These are phyloP conservation scores for Halcyon chelicuti DNA, from an alignment of 2,797 vertebrate species.

Conservation along the genomic window DNA sequence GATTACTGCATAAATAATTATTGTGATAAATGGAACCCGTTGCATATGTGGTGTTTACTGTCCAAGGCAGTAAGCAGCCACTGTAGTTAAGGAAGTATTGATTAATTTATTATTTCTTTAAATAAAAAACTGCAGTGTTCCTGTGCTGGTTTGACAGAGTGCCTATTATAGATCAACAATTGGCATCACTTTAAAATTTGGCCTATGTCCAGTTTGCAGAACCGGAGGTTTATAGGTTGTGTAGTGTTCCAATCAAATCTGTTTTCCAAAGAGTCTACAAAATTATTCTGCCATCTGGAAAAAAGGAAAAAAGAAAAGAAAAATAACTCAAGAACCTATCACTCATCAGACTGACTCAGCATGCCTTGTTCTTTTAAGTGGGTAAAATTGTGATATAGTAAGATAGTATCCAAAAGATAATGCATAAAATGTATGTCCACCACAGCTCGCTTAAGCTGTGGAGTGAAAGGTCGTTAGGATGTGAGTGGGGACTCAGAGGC, in stretches of 20 bases:
- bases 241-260: not conserved
- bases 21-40: not conserved
- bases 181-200: not conserved
- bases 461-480: not conserved
- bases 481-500: not conserved
- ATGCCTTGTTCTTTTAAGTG: not conserved
- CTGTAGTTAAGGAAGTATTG: not conserved
- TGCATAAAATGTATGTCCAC: not conserved
- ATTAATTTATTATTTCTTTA: not conserved
- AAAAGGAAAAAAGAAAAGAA: too few species aligned
- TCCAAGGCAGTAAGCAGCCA: not conserved
- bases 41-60: not conserved
- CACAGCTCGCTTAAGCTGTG: not conserved
- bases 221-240: not conserved
- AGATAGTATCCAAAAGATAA: not conserved
- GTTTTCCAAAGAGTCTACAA: not conserved
- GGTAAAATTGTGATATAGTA: not conserved
- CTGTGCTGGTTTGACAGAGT: not conserved
- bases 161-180: not conserved
- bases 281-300: not conserved
- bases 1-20: not conserved
- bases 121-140: not conserved
- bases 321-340: not conserved
- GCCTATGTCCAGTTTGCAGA: not conserved
- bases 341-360: not conserved